Evolutionary conservation across 92 coral and sea anemone genomes (phyloP).

Genomic region (Muricea muricata): DNA sequence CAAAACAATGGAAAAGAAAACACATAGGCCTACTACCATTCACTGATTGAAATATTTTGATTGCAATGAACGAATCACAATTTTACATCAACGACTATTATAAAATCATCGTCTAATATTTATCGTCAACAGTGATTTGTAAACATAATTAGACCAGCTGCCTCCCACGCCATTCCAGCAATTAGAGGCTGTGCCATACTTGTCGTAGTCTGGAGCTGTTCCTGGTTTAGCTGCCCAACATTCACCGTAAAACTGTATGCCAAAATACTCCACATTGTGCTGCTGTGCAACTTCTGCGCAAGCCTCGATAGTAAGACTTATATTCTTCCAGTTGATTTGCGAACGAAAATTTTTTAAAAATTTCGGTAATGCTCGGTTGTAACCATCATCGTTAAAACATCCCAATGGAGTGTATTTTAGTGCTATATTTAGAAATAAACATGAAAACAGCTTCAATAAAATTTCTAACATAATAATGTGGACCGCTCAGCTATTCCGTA

Average conservation of each 20-base stretch:
- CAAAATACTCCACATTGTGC: slow-evolving; percentile 63
- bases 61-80: not conserved
- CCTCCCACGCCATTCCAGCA: slow-evolving; percentile 64
- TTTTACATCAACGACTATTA: not conserved
- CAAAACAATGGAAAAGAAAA: too few species aligned
- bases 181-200: slow-evolving; percentile 59
- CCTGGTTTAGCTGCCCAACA: slow-evolving; percentile 71
- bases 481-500: too few species aligned
- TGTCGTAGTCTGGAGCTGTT: slow-evolving; percentile 59
- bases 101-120: too few species aligned
- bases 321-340: slow-evolving; percentile 62
- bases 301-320: slow-evolving; percentile 58
- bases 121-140: slow-evolving; percentile 3
- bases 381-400: slow-evolving; percentile 60
- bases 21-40: too few species aligned
- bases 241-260: slow-evolving; percentile 80
- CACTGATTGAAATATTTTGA: not conserved
- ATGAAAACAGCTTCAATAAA: not conserved
- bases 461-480: too few species aligned
- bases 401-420: slow-evolving; percentile 64
- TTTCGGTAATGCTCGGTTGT: slow-evolving; percentile 55
- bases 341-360: slow-evolving; percentile 66
- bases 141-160: slow-evolving; percentile 63
- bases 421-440: not conserved
- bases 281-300: slow-evolving; percentile 80